These are phyloP conservation scores for Theretra japonica DNA, from an alignment of 2,888 invertebrate genomes.

Conservation along the genomic window DNA sequence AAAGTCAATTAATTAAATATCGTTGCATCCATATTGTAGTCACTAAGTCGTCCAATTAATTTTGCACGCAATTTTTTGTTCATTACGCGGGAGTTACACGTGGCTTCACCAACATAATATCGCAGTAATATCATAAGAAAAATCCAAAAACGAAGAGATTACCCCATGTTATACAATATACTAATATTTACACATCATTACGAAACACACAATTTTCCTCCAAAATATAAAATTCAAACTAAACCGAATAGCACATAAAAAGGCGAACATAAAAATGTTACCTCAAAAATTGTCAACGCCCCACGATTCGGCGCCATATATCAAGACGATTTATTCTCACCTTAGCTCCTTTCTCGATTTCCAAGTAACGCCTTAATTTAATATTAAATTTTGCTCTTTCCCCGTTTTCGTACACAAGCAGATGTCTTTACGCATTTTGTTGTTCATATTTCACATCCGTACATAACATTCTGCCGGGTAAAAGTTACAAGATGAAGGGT, in stretches of 20 bases:
- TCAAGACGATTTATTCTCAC: constrained; percentile 81
- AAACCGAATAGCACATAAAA: constrained; percentile 28
- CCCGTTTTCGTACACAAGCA: constrained; percentile 66
- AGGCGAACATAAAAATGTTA: constrained; percentile 63
- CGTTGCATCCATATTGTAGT: no score
- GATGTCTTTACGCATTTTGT: constrained; percentile 77
- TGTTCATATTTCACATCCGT: constrained; percentile 76
- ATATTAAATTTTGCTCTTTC: constrained; percentile 81
- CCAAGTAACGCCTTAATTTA: constrained; percentile 82
- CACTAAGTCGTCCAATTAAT: no score
- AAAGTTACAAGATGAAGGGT: constrained; percentile 39
- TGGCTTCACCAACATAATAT: no score
- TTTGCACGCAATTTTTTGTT: no score
- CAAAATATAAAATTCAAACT: constrained; percentile 25
- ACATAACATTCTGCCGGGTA: constrained; percentile 54
- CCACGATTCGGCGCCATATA: constrained; percentile 72
- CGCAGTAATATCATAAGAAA: no score
- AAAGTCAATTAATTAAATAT: no score
- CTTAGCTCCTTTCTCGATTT: constrained; percentile 79
- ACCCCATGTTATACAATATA: background rate
- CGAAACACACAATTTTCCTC: background rate
- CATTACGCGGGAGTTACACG: no score
- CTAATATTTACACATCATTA: background rate
- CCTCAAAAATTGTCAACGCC: constrained; percentile 79
- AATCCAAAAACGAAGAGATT: no score